phyloP scores from a whole-genome alignment of 2,113 vertebrate genomes.

The Podiceps cristatus region DNA sequence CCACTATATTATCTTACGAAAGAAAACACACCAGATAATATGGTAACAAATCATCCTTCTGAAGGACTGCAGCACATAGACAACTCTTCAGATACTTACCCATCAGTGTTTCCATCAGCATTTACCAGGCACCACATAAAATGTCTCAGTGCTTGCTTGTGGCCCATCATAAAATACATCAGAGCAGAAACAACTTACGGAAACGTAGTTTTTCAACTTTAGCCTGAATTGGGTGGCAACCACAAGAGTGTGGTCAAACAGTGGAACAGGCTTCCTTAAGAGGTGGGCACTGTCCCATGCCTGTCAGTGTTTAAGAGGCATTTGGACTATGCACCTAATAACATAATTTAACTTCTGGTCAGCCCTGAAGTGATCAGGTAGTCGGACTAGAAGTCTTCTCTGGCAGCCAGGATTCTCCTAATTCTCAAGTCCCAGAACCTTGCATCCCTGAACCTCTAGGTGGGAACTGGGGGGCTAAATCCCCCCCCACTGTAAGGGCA shows the following conservation, averaged over 20 bases:
- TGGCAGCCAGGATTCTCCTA: no score
- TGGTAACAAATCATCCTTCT: not conserved
- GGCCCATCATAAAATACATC: not conserved
- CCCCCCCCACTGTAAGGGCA: no score
- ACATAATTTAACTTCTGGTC: not conserved
- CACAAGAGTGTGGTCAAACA: not conserved
- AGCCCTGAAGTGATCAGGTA: not conserved
- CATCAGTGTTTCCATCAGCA: not conserved
- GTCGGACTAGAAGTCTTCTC: not conserved
- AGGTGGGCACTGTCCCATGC: not conserved
- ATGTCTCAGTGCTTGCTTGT: not conserved
- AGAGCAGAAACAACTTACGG: not conserved
- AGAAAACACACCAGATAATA: rapidly evolving
- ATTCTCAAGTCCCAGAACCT: no score
- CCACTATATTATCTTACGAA: not conserved
- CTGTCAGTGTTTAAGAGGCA: not conserved
- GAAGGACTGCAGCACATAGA: not conserved
- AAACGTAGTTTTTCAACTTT: not conserved
- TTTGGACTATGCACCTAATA: not conserved
- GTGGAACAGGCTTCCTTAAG: not conserved
- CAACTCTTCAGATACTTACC: not conserved
- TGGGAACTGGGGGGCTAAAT: no score
- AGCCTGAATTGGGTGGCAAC: not conserved
- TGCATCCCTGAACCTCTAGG: no score
- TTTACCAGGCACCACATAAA: not conserved